These are phyloP conservation scores for Apis dorsata DNA, from an alignment of 1,140 invertebrate species.

Conservation along the genomic window DNA sequence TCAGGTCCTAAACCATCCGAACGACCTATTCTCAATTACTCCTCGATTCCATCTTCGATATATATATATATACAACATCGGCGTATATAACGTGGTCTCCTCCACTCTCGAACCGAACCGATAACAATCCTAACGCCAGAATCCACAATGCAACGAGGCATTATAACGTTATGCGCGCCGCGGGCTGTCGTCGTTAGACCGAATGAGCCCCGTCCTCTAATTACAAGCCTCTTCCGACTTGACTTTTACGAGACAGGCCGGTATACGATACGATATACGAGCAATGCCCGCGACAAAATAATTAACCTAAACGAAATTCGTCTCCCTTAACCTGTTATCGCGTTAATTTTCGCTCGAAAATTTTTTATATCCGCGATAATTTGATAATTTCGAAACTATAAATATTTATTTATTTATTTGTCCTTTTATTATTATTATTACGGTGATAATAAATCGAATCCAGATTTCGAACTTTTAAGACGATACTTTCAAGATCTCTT, in stretches of 20 bases:
- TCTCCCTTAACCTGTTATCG: neutral
- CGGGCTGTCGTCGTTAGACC: conserved; percentile 2
- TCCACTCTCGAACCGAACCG: neutral
- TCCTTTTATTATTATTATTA: neutral
- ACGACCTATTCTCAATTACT: neutral
- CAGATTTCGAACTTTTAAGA: no score
- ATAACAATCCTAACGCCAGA: neutral
- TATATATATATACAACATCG: no score
- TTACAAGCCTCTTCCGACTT: conserved; percentile 1
- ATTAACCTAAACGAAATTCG: conserved; percentile 20
- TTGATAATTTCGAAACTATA: neutral
- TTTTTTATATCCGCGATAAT: no score
- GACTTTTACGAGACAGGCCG: conserved; percentile 22
- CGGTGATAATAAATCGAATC: conserved; percentile 41
- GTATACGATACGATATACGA: conserved; percentile 3
- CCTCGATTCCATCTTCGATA: neutral
- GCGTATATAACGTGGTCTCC: neutral
- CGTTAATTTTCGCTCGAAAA: neutral
- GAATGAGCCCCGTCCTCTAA: conserved; percentile 24
- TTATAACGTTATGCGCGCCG: neutral
- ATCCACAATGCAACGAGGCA: neutral
- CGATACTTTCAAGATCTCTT: no score
- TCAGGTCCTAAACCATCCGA: no score
- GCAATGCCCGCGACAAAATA: conserved; percentile 24
- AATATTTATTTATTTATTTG: no score